phyloP scores from a whole-genome alignment of 2,888 invertebrate genomes.

The Mayetiola destructor region DNA sequence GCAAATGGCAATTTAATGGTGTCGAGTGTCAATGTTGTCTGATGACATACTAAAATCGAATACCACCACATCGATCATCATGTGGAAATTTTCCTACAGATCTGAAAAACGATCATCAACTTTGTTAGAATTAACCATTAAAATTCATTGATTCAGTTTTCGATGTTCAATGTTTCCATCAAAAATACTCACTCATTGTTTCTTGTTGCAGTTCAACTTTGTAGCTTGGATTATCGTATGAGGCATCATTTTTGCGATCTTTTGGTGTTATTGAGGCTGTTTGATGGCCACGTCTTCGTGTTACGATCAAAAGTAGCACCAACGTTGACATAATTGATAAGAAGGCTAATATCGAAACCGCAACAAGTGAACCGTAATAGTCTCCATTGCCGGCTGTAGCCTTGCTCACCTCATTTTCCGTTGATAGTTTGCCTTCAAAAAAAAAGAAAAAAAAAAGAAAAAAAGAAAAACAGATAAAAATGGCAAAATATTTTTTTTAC shows the following conservation, averaged over 20 bases:
- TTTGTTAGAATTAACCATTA: no score
- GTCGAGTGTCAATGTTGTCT: no score
- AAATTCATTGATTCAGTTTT: no score
- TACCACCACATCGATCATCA: no score
- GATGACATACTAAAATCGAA: no score
- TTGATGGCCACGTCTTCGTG: conserved; percentile 54
- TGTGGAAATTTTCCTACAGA: no score
- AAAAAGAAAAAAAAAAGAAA: conserved; percentile 14
- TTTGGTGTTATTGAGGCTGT: conserved; percentile 69
- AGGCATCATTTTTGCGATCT: conserved; percentile 68
- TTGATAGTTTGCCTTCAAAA: conserved; percentile 38
- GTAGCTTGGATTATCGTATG: conserved; percentile 86
- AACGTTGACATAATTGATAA: conserved; percentile 70
- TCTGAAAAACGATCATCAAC: no score
- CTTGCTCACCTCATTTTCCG: conserved; percentile 27
- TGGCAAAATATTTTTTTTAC: no score
- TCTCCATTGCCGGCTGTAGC: conserved; percentile 39
- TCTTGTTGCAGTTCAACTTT: conserved; percentile 87
- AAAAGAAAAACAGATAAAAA: conserved; percentile 1
- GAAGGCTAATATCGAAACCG: conserved; percentile 75
- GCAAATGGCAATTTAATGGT: no score
- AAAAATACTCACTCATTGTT: conserved; percentile 58
- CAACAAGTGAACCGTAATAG: conserved; percentile 79
- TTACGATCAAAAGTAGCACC: conserved; percentile 61
- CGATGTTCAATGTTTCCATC: no score